A percentile compares a stretch with the other conserved stretches of the same genome.
Conservation (phyloP, 2,113 vertebrate species). For the Phyllostomus hastatus region DNA sequence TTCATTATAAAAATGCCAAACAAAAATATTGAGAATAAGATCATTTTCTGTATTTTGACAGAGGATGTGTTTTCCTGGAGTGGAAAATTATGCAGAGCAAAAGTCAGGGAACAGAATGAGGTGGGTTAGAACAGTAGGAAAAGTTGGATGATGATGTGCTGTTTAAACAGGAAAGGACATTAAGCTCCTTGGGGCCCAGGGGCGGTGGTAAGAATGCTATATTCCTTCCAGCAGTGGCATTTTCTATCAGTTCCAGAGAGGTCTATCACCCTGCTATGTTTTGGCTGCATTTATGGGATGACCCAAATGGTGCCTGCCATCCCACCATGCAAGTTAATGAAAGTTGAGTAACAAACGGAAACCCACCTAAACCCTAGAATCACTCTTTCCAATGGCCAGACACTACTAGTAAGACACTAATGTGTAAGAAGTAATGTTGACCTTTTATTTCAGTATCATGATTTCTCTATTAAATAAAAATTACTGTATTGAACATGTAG, state of each 20-base stretch:
- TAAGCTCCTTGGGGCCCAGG: neutral
- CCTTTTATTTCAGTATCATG: conserved; percentile 5
- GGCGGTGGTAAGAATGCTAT: neutral
- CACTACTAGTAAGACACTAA: neutral
- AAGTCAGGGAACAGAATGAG: neutral
- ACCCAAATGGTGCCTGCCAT: neutral
- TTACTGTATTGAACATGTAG: neutral
- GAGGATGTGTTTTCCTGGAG: neutral
- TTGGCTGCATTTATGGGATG: neutral
- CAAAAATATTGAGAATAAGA: neutral
- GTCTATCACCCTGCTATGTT: neutral
- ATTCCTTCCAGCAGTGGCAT: neutral
- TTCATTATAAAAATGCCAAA: neutral
- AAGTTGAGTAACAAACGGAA: neutral
- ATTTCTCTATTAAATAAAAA: conserved; percentile 1
- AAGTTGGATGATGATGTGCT: neutral
- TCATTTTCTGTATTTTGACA: neutral
- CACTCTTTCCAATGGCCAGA: neutral
- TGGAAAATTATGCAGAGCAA: neutral
- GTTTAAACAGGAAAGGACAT: neutral
- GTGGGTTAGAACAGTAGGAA: neutral
- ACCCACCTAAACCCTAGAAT: neutral
- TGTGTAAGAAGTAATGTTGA: neutral
- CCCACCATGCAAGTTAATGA: neutral
- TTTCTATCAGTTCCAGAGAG: neutral